Evolutionary conservation across 1,140 invertebrate genomes (phyloP).

Genomic region (Heterodera carotae): DNA sequence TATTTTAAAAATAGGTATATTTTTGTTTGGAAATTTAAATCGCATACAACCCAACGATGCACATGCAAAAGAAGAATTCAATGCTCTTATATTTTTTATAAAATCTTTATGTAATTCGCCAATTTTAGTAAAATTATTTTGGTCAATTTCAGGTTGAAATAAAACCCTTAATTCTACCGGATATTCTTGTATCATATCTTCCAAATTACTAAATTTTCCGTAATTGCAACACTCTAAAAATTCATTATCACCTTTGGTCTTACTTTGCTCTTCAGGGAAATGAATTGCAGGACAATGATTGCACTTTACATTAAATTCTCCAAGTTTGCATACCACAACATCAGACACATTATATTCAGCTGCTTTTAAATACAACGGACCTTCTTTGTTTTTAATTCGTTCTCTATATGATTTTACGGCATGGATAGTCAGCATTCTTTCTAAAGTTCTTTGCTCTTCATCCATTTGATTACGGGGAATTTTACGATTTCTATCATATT

Average conservation of each 20-base stretch:
- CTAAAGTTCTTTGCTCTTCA: too few relatives aligned
- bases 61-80: neutral
- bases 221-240: too few relatives aligned
- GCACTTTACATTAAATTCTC: conserved; percentile 4
- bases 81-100: neutral
- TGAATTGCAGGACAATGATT: neutral
- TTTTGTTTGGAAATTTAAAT: neutral
- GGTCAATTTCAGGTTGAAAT: neutral
- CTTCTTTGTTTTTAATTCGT: too few relatives aligned
- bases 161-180: neutral
- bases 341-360: too few relatives aligned
- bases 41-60: neutral
- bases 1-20: neutral
- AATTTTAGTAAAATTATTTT: too few relatives aligned
- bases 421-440: too few relatives aligned
- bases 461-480: too few relatives aligned
- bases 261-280: neutral
- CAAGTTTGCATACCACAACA: too few relatives aligned
- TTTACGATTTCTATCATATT: too few relatives aligned
- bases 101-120: too few relatives aligned
- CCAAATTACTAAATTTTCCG: neutral
- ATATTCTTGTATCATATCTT: neutral
- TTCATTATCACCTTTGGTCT: neutral
- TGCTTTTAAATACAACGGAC: too few relatives aligned
- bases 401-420: too few relatives aligned